Conservation (phyloP, 1,140 invertebrate genomes). For the Ditylenchus dipsaci region DNA sequence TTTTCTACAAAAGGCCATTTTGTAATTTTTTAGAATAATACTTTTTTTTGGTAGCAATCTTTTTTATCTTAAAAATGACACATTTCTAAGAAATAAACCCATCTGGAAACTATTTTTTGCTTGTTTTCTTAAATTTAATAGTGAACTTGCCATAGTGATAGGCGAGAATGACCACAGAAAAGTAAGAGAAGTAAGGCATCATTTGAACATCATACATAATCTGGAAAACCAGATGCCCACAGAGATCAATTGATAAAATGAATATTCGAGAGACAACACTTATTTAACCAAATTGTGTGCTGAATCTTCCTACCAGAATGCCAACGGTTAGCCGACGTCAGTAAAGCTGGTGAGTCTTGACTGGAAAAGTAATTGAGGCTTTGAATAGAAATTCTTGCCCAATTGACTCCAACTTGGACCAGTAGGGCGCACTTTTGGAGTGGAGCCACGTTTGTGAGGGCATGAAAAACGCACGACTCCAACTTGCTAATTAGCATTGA, state of each 20-base stretch:
- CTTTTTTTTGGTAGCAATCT: too few species aligned
- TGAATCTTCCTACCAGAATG: background rate
- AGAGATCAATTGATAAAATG: too few species aligned
- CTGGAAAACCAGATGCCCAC: background rate
- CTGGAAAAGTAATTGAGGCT: background rate
- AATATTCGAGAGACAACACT: too few species aligned
- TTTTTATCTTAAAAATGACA: too few species aligned
- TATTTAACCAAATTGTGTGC: too few species aligned
- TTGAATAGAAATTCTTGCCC: background rate
- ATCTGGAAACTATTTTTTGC: too few species aligned
- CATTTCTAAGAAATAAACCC: too few species aligned
- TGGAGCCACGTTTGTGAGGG: constrained; percentile 1
- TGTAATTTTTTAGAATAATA: too few species aligned
- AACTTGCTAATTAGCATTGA: too few species aligned
- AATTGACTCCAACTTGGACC: background rate
- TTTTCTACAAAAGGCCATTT: too few species aligned
- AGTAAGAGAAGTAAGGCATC: background rate
- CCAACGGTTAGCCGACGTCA: constrained; percentile 3
- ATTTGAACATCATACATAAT: constrained; percentile 1
- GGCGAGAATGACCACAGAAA: background rate
- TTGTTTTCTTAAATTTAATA: too few species aligned
- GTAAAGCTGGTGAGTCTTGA: background rate
- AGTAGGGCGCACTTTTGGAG: background rate
- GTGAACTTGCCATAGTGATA: background rate
- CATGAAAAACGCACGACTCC: too few species aligned